Conservation (phyloP, 2,888 invertebrate species). For the Xiphydria camelus region DNA sequence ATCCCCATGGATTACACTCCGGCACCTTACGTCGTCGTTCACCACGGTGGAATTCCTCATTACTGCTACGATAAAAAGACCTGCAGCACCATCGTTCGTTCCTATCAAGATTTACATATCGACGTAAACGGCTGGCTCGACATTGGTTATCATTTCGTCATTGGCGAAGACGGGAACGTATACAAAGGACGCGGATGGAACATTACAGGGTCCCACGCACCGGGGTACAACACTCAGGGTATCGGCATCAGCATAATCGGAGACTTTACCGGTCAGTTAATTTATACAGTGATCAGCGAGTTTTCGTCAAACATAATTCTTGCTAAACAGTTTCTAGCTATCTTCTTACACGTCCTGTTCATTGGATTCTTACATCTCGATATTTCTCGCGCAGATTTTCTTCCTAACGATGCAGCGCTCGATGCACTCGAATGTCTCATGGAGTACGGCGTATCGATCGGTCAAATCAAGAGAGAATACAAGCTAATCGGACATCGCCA, state of each 20-base stretch:
- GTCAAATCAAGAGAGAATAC: conserved; percentile 45
- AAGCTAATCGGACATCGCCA: conserved; percentile 54
- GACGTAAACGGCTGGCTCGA: conserved; percentile 53
- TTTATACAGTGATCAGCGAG: not conserved
- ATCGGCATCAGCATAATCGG: conserved; percentile 57
- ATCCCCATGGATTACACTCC: conserved; percentile 33
- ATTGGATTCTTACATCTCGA: too few species aligned
- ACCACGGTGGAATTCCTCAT: conserved; percentile 48
- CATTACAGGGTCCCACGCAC: conserved; percentile 52
- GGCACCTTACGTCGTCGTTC: conserved; percentile 51
- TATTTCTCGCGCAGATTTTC: conserved; percentile 43
- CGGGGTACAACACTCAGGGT: conserved; percentile 54
- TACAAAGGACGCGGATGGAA: conserved; percentile 59
- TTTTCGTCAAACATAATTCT: too few species aligned
- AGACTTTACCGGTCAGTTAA: conserved; percentile 46
- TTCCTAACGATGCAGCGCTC: conserved; percentile 48
- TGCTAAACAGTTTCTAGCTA: too few species aligned
- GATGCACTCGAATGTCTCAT: conserved; percentile 44
- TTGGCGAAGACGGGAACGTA: conserved; percentile 60
- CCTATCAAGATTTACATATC: conserved; percentile 53
- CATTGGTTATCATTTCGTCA: conserved; percentile 58
- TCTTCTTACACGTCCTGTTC: too few species aligned
- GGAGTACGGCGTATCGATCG: conserved; percentile 42
- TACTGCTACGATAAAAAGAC: conserved; percentile 41
- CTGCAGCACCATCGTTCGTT: conserved; percentile 46